Evolutionary conservation across 2,797 vertebrate species (phyloP).

Genomic region (Nannoperca obscura): DNA sequence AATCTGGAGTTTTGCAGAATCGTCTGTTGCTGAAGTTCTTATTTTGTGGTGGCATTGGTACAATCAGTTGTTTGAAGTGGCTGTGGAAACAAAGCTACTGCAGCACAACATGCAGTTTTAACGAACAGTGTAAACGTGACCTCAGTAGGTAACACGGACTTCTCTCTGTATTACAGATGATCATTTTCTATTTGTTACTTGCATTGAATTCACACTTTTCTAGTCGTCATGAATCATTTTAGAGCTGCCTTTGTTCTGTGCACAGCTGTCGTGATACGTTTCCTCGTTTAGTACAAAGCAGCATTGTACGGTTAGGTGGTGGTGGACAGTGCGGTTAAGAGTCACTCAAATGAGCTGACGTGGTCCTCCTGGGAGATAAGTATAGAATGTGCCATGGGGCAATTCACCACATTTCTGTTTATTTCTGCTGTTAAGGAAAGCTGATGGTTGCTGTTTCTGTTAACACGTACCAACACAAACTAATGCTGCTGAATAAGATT

Average conservation of each 20-base stretch:
- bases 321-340: slow-evolving; percentile 48
- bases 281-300: slow-evolving; percentile 33
- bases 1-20: background rate
- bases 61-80: background rate
- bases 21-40: background rate
- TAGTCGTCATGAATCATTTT: background rate
- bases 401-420: slow-evolving; percentile 67
- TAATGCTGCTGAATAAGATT: slow-evolving; percentile 76
- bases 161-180: background rate
- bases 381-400: slow-evolving; percentile 57
- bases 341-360: slow-evolving; percentile 77
- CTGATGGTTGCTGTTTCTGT: slow-evolving; percentile 76
- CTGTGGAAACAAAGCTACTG: background rate
- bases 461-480: slow-evolving; percentile 64
- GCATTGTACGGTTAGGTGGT: slow-evolving; percentile 32
- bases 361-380: slow-evolving; percentile 69
- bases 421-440: slow-evolving; percentile 60
- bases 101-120: background rate
- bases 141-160: background rate
- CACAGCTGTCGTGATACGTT: slow-evolving; percentile 21
- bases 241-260: slow-evolving; percentile 28
- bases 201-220: background rate
- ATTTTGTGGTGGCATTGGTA: background rate
- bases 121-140: background rate
- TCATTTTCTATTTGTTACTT: background rate